Conservation (phyloP, 1,140 invertebrate species). For the Lucilia cuprina region DNA sequence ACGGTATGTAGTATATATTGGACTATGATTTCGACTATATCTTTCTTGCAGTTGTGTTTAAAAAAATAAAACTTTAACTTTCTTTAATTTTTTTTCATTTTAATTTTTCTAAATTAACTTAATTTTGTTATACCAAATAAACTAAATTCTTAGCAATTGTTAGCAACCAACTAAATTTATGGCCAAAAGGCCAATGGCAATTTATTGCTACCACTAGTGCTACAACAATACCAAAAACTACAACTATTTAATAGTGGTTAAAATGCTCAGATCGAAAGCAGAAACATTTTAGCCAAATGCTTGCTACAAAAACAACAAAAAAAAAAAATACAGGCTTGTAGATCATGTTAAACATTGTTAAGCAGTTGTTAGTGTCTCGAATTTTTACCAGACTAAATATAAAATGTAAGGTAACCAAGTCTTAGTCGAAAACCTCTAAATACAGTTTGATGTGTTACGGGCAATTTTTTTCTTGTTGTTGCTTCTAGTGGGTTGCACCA, state of each 20-base stretch:
- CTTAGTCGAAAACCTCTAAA: background rate
- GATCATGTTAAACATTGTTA: slow-evolving; percentile 13
- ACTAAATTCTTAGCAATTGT: background rate
- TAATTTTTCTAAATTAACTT: too few species aligned
- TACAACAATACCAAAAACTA: background rate
- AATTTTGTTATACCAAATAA: too few species aligned
- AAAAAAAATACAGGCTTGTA: background rate
- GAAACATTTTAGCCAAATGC: background rate
- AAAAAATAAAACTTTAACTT: too few species aligned
- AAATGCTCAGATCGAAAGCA: background rate
- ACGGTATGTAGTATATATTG: too few species aligned
- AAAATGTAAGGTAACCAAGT: too few species aligned
- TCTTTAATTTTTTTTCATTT: too few species aligned
- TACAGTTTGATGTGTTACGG: background rate
- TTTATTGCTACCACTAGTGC: background rate
- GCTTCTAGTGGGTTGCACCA: background rate
- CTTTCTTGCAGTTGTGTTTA: too few species aligned
- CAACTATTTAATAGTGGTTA: background rate
- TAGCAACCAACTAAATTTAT: background rate
- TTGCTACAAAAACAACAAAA: background rate
- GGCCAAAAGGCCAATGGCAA: background rate
- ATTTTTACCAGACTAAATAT: background rate
- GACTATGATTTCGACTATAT: too few species aligned
- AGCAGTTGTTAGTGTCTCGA: background rate
- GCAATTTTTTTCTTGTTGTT: background rate